phyloP scores from a whole-genome alignment of 2,113 vertebrate genomes.

The Rhynchomys soricoides region DNA sequence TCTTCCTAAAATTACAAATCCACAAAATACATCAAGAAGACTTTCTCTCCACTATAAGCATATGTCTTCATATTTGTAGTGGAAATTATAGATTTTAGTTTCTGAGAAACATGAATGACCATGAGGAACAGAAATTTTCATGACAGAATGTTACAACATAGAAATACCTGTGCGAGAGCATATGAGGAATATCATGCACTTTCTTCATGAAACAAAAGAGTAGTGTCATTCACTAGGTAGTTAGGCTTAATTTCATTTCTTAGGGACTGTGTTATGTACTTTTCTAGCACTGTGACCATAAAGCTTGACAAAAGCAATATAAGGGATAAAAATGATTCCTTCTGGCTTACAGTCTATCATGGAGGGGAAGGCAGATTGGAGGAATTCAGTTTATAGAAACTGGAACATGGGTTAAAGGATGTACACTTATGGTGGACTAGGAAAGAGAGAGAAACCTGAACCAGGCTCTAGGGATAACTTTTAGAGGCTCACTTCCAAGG shows the following conservation, averaged over 20 bases:
- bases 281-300: neutral
- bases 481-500: neutral
- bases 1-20: constrained; percentile 35
- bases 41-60: neutral
- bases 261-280: neutral
- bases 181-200: neutral
- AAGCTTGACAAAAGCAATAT: neutral
- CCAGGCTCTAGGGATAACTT: neutral
- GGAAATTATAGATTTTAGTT: neutral
- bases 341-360: neutral
- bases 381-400: neutral
- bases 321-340: neutral
- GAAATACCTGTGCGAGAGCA: constrained; percentile 35
- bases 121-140: neutral
- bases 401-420: neutral
- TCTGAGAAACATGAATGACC: neutral
- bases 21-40: neutral
- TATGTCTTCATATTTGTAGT: neutral
- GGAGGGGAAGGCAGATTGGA: neutral
- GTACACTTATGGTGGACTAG: neutral
- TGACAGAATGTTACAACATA: neutral
- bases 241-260: constrained; percentile 26
- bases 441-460: neutral
- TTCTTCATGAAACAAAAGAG: constrained; percentile 31
- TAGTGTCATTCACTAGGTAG: neutral